A percentile compares a stretch with the other conserved stretches of the same genome.
phyloP scores from a whole-genome alignment of 2,888 invertebrate genomes.

The Adelognathus sp. region DNA sequence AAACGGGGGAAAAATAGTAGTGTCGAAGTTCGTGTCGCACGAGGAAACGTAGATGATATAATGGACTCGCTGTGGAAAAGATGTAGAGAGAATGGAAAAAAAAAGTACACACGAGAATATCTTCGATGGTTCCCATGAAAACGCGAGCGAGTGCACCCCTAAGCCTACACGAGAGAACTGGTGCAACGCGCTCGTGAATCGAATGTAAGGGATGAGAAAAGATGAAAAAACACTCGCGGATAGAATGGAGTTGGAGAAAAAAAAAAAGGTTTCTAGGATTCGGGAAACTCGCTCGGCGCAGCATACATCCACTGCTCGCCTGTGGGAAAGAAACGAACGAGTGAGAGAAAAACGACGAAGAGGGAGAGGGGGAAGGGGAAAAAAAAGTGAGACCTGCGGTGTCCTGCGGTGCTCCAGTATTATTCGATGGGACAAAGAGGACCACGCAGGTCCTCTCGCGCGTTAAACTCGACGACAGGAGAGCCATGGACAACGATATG shows the following conservation, averaged over 20 bases:
- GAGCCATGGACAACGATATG: conserved; percentile 41
- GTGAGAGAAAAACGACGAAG: conserved; percentile 1
- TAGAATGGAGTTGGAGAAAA: conserved; percentile 52
- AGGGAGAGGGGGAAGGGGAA: conserved; percentile 59
- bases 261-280: conserved; percentile 75
- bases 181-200: neutral
- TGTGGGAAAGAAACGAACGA: conserved; percentile 74
- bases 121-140: conserved; percentile 42
- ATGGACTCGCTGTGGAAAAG: conserved; percentile 14
- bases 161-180: neutral
- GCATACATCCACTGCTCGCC: conserved; percentile 45
- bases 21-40: conserved; percentile 8
- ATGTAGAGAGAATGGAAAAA: neutral
- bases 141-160: conserved; percentile 38
- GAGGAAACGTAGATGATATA: conserved; percentile 31
- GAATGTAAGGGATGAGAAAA: conserved; percentile 29
- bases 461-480: conserved; percentile 46
- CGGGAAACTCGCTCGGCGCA: conserved; percentile 65
- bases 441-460: conserved; percentile 22
- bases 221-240: conserved; percentile 57
- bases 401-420: conserved; percentile 72
- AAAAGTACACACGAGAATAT: conserved; percentile 19
- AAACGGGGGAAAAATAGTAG: conserved; percentile 24
- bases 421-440: conserved; percentile 67
- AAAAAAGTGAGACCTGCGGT: conserved; percentile 70